Conservation (phyloP, 2,888 invertebrate genomes). For the Eupithecia subfuscata region DNA sequence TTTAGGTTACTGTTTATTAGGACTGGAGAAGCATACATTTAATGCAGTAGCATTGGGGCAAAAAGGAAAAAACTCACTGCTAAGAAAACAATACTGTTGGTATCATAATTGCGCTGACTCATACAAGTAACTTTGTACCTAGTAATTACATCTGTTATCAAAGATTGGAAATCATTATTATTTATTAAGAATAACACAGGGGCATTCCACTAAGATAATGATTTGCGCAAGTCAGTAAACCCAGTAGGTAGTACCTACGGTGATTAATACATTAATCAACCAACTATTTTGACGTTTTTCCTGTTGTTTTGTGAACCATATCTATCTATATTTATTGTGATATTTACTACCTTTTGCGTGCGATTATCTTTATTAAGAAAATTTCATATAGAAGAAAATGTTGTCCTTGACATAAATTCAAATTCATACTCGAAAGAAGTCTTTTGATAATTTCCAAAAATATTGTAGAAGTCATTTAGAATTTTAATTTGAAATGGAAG, state of each 20-base stretch:
- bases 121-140: not conserved
- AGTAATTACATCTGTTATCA: conserved; percentile 1
- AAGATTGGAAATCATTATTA: not conserved
- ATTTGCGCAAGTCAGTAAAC: conserved; percentile 2
- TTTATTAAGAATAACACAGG: not conserved
- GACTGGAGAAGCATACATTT: too few relatives aligned
- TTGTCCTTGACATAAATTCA: not conserved
- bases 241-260: too few relatives aligned
- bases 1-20: not conserved
- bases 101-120: not conserved
- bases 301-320: conserved; percentile 2
- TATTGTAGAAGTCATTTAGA: not conserved
- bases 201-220: conserved; percentile 12
- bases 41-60: not conserved
- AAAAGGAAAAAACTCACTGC: not conserved
- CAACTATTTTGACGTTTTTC: conserved; percentile 7
- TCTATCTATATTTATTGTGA: too few relatives aligned
- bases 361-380: too few relatives aligned
- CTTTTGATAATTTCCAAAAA: not conserved
- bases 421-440: not conserved
- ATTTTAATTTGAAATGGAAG: not conserved
- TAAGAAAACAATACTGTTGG: not conserved
- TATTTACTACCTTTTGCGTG: too few relatives aligned
- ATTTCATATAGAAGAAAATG: not conserved
- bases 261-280: not conserved